Percentiles rank a stretch among this genome's conserved stretches.
Conservation (phyloP, 1,140 invertebrate species). For the Drosophila watanabei region DNA sequence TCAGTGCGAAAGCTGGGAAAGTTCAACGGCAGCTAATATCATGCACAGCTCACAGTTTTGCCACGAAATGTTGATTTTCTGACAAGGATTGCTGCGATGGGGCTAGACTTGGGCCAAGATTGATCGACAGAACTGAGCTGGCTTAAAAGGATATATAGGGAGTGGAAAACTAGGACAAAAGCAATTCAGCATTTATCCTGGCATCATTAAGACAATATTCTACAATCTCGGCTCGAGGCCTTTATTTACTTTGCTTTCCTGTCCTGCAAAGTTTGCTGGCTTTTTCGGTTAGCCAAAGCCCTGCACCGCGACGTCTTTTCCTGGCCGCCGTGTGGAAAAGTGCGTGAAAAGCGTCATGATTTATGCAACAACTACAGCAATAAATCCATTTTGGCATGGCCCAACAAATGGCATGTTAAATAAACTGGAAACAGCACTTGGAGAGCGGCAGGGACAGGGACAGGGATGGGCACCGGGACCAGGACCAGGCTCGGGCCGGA, state of each 20-base stretch:
- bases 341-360: slow-evolving; percentile 63
- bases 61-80: slow-evolving; percentile 23
- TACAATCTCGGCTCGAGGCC: background rate
- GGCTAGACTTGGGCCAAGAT: slow-evolving; percentile 4
- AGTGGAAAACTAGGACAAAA: background rate
- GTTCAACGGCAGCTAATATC: slow-evolving; percentile 29
- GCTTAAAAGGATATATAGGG: background rate
- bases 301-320: slow-evolving; percentile 13
- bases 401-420: slow-evolving; percentile 67
- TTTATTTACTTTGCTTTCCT: slow-evolving; percentile 8
- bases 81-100: slow-evolving; percentile 21
- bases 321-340: slow-evolving; percentile 36
- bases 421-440: slow-evolving; percentile 46
- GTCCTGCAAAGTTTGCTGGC: slow-evolving; percentile 1
- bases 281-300: slow-evolving; percentile 6
- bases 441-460: background rate
- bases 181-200: slow-evolving; percentile 7
- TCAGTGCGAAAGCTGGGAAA: slow-evolving; percentile 15
- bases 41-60: slow-evolving; percentile 13
- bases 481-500: slow-evolving; percentile 27
- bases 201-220: slow-evolving; percentile 8
- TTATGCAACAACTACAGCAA: slow-evolving; percentile 65
- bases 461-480: too few relatives aligned
- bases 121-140: slow-evolving; percentile 8
- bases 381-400: slow-evolving; percentile 54